A percentile compares a stretch with the other conserved stretches of the same genome.
Evolutionary conservation across 2,888 invertebrate species (phyloP).

Genomic region (Atrina japonica): DNA sequence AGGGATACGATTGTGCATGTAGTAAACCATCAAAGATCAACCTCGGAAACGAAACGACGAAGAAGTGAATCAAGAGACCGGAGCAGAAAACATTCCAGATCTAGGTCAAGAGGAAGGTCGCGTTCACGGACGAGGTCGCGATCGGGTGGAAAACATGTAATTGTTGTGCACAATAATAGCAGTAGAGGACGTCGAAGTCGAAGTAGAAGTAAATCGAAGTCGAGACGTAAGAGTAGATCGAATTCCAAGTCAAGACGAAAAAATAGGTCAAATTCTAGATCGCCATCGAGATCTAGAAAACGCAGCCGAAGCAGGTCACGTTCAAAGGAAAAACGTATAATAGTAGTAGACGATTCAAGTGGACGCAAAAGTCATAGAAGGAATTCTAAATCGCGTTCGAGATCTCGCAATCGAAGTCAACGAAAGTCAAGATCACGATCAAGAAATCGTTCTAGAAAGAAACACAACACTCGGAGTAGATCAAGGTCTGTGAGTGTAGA

Average conservation of each 20-base stretch:
- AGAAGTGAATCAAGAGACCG: conserved; percentile 1
- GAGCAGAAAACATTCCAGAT: conserved; percentile 9
- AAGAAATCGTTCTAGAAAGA: not conserved
- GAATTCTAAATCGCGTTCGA: conserved; percentile 17
- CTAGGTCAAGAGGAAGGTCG: conserved; percentile 7
- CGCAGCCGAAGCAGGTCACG: conserved; percentile 6
- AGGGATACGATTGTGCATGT: conserved; percentile 15
- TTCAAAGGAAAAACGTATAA: not conserved
- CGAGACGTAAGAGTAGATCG: conserved; percentile 12
- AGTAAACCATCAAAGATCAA: conserved; percentile 7
- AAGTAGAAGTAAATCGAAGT: conserved; percentile 17
- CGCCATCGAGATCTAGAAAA: conserved; percentile 15
- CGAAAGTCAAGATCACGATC: conserved; percentile 9
- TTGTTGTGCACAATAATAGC: not conserved
- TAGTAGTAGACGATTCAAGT: not conserved
- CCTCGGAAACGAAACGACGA: conserved; percentile 4
- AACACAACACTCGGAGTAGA: too few species aligned
- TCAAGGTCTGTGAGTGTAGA: too few species aligned
- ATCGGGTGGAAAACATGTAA: not conserved
- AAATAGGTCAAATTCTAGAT: not conserved
- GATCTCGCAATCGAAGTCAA: not conserved
- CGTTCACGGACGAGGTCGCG: conserved; percentile 3
- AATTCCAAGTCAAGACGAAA: conserved; percentile 12
- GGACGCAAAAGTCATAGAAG: conserved; percentile 9
- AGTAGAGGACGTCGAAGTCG: too few species aligned